Conservation (phyloP, 1,140 invertebrate genomes). For the Tetraneura akinire region DNA sequence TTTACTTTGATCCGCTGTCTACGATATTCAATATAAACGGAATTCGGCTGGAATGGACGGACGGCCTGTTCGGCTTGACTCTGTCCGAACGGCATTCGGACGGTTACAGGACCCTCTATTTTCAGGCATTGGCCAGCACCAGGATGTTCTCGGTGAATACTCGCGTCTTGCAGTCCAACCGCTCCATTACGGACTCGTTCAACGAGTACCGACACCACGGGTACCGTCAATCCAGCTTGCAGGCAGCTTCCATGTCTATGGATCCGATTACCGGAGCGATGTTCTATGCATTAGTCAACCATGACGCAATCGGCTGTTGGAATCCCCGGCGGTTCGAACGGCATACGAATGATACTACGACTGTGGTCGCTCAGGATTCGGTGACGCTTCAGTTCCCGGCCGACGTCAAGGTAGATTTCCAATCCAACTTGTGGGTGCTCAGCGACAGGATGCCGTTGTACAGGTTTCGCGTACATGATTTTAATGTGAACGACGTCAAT, state of each 20-base stretch:
- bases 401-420: conserved; percentile 73
- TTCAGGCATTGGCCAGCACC: conserved; percentile 73
- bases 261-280: conserved; percentile 72
- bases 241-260: conserved; percentile 74
- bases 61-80: conserved; percentile 73
- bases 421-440: conserved; percentile 70
- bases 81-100: conserved; percentile 61
- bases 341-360: conserved; percentile 57
- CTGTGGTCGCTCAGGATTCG: conserved; percentile 72
- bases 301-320: conserved; percentile 78
- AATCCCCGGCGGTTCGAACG: conserved; percentile 62
- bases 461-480: conserved; percentile 70
- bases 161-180: conserved; percentile 68
- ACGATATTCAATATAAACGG: conserved; percentile 71
- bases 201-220: conserved; percentile 70
- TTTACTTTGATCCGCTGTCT: conserved; percentile 76
- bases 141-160: conserved; percentile 66
- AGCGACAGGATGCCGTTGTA: conserved; percentile 80
- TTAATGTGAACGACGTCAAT: conserved; percentile 68
- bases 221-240: conserved; percentile 67
- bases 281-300: conserved; percentile 74
- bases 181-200: conserved; percentile 63
- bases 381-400: conserved; percentile 75
- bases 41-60: conserved; percentile 72
- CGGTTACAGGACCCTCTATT: conserved; percentile 73